Evolutionary conservation across 2,113 vertebrate species (phyloP).

Genomic region (Monarcha castaneiventris): DNA sequence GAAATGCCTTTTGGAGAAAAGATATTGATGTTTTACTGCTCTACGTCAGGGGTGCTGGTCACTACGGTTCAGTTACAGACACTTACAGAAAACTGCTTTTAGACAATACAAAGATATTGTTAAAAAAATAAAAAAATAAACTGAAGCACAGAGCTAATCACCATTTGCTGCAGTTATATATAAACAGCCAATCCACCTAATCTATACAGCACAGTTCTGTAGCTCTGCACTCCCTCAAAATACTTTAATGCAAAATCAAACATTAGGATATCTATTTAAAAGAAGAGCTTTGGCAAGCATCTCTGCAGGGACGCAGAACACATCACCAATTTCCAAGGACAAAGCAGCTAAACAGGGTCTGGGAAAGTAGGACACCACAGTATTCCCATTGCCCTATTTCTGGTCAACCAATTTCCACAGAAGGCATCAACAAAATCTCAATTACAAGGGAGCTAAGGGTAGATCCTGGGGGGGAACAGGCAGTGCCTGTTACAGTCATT

Average conservation of each 20-base stretch:
- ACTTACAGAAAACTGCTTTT: background rate
- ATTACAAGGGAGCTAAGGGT: background rate
- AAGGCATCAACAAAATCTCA: background rate
- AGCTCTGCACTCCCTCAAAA: background rate
- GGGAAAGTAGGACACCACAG: constrained; percentile 27
- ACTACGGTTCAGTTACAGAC: background rate
- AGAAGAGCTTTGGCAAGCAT: background rate
- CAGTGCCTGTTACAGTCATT: background rate
- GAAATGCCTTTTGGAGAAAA: background rate
- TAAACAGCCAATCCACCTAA: background rate
- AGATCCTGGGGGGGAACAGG: background rate
- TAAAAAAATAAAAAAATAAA: background rate
- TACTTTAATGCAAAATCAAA: background rate
- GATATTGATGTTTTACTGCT: background rate
- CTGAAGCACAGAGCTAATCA: background rate
- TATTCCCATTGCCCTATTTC: background rate
- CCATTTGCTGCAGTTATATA: background rate
- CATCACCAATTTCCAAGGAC: background rate
- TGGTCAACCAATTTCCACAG: background rate
- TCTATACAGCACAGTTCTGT: background rate
- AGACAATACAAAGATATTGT: background rate
- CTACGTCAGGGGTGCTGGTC: background rate
- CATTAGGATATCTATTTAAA: background rate
- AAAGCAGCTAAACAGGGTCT: background rate
- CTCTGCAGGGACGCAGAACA: background rate